Evolutionary conservation across 2,113 vertebrate species (phyloP).

Genomic region (Elanus axillaris): DNA sequence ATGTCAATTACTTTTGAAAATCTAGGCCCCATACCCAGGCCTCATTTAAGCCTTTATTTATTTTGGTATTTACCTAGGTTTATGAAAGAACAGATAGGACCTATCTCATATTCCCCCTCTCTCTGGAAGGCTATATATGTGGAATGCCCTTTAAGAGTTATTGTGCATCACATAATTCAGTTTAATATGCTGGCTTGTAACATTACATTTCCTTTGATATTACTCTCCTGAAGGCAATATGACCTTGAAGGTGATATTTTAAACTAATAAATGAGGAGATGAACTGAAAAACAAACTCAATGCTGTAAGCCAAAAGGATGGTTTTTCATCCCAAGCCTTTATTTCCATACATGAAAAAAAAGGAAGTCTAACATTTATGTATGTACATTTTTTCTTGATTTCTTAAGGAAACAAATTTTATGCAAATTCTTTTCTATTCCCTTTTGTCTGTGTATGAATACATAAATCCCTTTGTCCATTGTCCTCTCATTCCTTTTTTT

Average conservation of each 20-base stretch:
- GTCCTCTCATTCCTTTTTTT: neutral
- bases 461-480: neutral
- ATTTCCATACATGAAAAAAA: neutral
- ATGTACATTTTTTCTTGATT: neutral
- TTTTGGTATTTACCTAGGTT: slow-evolving; percentile 5
- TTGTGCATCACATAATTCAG: slow-evolving; percentile 8
- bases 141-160: slow-evolving; percentile 37
- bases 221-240: slow-evolving; percentile 4
- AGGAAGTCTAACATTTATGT: neutral
- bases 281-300: neutral
- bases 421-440: neutral
- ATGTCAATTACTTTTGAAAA: neutral
- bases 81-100: neutral
- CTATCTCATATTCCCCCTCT: neutral
- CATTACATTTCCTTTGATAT: neutral
- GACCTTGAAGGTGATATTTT: slow-evolving; percentile 40
- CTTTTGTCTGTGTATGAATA: neutral
- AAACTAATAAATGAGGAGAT: slow-evolving; percentile 20
- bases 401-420: neutral
- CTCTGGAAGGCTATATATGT: neutral
- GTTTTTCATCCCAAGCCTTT: neutral
- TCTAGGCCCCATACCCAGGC: neutral
- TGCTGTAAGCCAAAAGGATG: neutral
- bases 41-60: neutral
- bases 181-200: slow-evolving; percentile 36